A percentile compares a stretch with the other conserved stretches of the same genome.
phyloP scores from a whole-genome alignment of 2,113 vertebrate genomes.

The Tachuris rubrigastra region DNA sequence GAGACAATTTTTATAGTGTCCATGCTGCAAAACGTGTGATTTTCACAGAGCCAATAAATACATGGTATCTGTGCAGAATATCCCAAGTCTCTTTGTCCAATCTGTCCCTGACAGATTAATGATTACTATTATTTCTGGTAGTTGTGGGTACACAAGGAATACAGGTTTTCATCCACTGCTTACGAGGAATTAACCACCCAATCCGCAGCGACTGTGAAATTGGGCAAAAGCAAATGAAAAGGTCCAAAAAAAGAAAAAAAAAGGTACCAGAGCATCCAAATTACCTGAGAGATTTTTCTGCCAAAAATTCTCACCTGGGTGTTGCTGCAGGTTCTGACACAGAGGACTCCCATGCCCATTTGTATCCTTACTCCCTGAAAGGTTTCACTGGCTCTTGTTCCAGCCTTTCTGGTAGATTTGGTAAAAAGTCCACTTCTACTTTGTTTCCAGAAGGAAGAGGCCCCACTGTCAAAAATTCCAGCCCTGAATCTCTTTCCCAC shows the following conservation, averaged over 20 bases:
- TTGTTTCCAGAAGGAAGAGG: neutral
- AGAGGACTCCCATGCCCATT: neutral
- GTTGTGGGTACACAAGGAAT: neutral
- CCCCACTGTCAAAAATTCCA: neutral
- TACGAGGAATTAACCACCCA: neutral
- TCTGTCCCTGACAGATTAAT: neutral
- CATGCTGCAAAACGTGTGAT: neutral
- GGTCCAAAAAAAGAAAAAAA: neutral
- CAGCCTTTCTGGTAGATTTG: neutral
- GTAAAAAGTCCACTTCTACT: accelerated
- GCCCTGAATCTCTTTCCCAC: neutral
- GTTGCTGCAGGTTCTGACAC: neutral
- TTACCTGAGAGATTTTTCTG: neutral
- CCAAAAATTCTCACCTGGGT: neutral
- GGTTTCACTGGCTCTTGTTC: neutral
- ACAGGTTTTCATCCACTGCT: neutral
- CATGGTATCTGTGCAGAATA: neutral
- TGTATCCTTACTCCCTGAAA: neutral
- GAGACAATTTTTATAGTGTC: neutral
- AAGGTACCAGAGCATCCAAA: neutral
- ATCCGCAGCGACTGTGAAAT: neutral
- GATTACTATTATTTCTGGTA: neutral
- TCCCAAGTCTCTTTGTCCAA: neutral
- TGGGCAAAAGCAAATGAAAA: neutral
- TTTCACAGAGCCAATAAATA: neutral